Evolutionary conservation across 2,888 invertebrate genomes (phyloP).

Genomic region (Caenorhabditis panamensis): DNA sequence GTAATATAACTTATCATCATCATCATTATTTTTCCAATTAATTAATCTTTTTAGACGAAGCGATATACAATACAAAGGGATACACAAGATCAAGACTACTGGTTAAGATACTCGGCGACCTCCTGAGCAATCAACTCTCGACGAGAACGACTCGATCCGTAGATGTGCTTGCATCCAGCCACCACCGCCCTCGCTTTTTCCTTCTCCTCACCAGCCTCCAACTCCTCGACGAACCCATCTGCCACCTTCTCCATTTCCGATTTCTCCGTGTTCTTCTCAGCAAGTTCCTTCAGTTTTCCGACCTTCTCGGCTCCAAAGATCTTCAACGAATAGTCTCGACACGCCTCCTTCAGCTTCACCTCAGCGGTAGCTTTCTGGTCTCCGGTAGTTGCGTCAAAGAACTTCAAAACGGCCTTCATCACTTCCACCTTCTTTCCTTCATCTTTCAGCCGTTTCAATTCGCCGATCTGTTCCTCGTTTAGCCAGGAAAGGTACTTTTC

Average conservation of each 20-base stretch:
- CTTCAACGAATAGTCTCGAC: slow-evolving; percentile 63
- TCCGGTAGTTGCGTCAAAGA: slow-evolving; percentile 66
- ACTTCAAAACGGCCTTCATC: slow-evolving; percentile 60
- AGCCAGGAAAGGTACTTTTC: slow-evolving; percentile 61
- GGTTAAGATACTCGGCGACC: slow-evolving; percentile 38
- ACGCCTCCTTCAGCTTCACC: slow-evolving; percentile 69
- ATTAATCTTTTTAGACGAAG: slow-evolving; percentile 17
- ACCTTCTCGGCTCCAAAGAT: slow-evolving; percentile 69
- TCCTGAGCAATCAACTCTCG: slow-evolving; percentile 36
- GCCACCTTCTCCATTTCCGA: slow-evolving; percentile 64
- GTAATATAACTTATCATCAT: slow-evolving; percentile 20
- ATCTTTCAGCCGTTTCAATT: slow-evolving; percentile 64
- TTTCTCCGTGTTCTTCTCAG: slow-evolving; percentile 63
- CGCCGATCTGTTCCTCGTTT: slow-evolving; percentile 67
- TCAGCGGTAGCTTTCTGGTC: slow-evolving; percentile 70
- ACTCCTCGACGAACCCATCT: slow-evolving; percentile 55
- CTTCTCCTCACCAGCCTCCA: slow-evolving; percentile 70
- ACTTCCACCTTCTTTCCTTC: slow-evolving; percentile 65
- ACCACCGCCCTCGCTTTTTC: slow-evolving; percentile 59
- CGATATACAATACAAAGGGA: slow-evolving; percentile 27
- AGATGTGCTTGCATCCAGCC: slow-evolving; percentile 63
- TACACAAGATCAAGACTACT: background rate
- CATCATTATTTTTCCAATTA: slow-evolving; percentile 4
- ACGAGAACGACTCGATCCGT: slow-evolving; percentile 35
- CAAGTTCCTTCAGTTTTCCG: slow-evolving; percentile 60